Evolutionary conservation across 2,797 vertebrate species (phyloP), one percentile per base, ranked within the genome.

Genomic region (Ctenochaetus hawaiiensis): DNA sequence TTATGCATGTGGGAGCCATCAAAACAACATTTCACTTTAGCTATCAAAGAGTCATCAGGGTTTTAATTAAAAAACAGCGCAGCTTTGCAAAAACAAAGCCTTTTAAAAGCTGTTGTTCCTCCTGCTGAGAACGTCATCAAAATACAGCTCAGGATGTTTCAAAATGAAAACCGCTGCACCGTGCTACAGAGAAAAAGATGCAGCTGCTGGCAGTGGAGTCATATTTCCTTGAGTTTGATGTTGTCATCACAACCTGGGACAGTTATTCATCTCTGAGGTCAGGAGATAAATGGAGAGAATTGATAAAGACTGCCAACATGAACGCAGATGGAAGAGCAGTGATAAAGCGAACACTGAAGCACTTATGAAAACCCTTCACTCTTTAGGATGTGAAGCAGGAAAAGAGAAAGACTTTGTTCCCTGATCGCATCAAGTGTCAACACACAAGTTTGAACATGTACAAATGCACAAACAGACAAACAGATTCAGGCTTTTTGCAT

Each of bases 171-270:
- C 54, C 60, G 75, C 69, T 72, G 65, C 1, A 11, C 79, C 39
- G 26, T 2, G 37, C 72, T 34, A 44, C 69, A 62, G 53, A 60
- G 47, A 53, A 30, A 60, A 39, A 80, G 73, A 82, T 23, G 63
- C 69, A 51, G 43, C 71, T 68, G 59, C 61, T 70, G 69, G 16
- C 23, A 8, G 74, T 8, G 26, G 17, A 43, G 56, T 81, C 60
- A 11, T 82, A 78, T 85, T 89, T 84, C 74, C 63, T 49, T 0
- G 2, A 75, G 78, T 68, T 79, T 77, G 73, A 82, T 61, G 18
- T 84, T 84, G 82, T 88, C 77, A 82, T 87, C 73, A 72, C 72
- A 76, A 54, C 37, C 61, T 52, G n/a, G 37, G 51, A 77, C 54
- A 22, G 49, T 56, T 72, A 83, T 57, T 86, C 66, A 78, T 70